Percentiles rank a stretch among this genome's conserved stretches.
These are phyloP conservation scores for Disparrhopalites patrizii DNA, from an alignment of 2,888 invertebrate species.

Conservation along the genomic window DNA sequence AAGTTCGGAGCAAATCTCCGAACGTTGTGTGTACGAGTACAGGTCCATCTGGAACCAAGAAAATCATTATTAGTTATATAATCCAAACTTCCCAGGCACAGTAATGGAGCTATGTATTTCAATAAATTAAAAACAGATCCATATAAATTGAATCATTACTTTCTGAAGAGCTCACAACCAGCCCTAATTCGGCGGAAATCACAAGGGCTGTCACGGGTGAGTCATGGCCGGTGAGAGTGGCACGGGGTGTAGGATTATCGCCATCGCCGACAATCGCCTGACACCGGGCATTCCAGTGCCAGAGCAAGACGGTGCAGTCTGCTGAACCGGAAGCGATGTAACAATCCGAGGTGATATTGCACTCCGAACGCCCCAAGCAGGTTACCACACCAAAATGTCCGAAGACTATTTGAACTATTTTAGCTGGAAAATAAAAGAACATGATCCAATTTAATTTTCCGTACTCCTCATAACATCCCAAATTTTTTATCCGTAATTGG, in stretches of 20 bases:
- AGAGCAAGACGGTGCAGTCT: slow-evolving; percentile 95
- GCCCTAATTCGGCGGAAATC: slow-evolving; percentile 94
- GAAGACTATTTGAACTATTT: slow-evolving; percentile 97
- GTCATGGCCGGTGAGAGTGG: slow-evolving; percentile 96
- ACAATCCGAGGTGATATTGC: slow-evolving; percentile 98
- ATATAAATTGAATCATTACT: slow-evolving; percentile 52
- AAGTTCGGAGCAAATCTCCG: slow-evolving; percentile 89
- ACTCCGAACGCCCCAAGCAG: slow-evolving; percentile 94
- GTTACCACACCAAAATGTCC: slow-evolving; percentile 99
- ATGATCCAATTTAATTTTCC: background rate
- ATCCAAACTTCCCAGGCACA: no score
- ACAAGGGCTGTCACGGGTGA: slow-evolving; percentile 91
- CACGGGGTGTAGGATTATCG: slow-evolving; percentile 90
- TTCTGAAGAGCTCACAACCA: slow-evolving; percentile 90
- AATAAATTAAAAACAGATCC: background rate
- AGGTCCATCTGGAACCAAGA: slow-evolving; percentile 70
- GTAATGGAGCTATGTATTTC: no score
- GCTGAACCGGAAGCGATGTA: slow-evolving; percentile 97
- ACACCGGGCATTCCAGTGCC: slow-evolving; percentile 98
- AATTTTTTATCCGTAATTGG: no score
- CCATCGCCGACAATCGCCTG: slow-evolving; percentile 97
- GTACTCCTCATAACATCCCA: background rate
- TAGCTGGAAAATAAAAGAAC: slow-evolving; percentile 61
- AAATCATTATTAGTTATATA: background rate
- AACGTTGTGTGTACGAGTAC: slow-evolving; percentile 96